Base-by-base conservation (phyloP, 2,113 vertebrate species). In the Turdus rufiventris region DNA sequence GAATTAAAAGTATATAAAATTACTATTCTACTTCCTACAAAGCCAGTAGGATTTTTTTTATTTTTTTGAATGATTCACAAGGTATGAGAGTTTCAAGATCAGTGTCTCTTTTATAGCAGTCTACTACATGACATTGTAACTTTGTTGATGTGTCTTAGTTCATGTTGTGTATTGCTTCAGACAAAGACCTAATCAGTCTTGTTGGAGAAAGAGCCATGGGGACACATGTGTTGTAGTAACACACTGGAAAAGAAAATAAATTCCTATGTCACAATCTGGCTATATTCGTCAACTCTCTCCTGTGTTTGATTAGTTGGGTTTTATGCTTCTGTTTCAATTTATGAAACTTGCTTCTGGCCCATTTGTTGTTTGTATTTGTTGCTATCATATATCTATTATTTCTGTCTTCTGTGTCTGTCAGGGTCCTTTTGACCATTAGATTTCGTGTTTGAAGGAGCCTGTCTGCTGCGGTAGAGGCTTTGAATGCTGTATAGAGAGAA, bases 61-160 rank as follows among this genome's bases (percentile, higher is more conserved):
- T 1, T 2, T 54, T 81, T 82, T 83, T 8, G 68, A 81, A 87
- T 42, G 47, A 74, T 85, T 78, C 72, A 67, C 63, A 84, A 72
- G 34, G 43, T 45, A 63, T 11, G 45, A 78, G 63, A 90, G 31
- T 83, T 96, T 94, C 33, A 77, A 89, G 90, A 93, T 88, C 91
- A 56, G 31, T 50, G 28, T 89, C 51, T 95, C 51, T 58, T 94
- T 85, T 88, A 88, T 87, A 91, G 76, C 89, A 88, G 57, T 96
- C 83, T 86, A 42, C 82, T 90, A 60, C 75, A 71, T 78, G 88
- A 77, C 89, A 91, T 26, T 94, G 79, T 81, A 93, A 66, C 88
- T 93, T 88, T 88, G 93, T 78, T 91, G 88, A 77, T 84, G 89
- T 86, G 75, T 79, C 68, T 84, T 42, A 47, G 75, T 66, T 88